These are phyloP conservation scores for Pandemis corylana DNA, from an alignment of 2,888 invertebrate species.

Conservation along the genomic window DNA sequence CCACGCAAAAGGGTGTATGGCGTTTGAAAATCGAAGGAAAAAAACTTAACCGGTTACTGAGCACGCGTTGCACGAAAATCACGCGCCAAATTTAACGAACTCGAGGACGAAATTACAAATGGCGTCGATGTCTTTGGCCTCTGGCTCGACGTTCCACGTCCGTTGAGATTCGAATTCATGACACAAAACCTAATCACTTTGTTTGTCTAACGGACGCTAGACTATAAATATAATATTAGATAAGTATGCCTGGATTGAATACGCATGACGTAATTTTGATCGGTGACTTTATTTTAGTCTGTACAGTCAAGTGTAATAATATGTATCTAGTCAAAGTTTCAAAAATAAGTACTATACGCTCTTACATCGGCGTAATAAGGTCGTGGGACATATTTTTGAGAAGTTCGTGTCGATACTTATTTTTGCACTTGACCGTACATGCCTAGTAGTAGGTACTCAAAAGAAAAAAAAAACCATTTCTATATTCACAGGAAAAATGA, in stretches of 20 bases:
- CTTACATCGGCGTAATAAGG: no score
- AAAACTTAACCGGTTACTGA: conserved; percentile 23
- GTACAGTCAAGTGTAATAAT: no score
- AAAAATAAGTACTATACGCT: no score
- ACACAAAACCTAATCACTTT: conserved; percentile 48
- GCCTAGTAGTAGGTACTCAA: no score
- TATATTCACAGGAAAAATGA: no score
- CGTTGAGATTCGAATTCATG: conserved; percentile 76
- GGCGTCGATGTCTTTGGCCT: conserved; percentile 65
- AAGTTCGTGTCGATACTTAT: no score
- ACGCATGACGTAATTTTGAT: conserved; percentile 6
- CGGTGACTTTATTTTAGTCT: conserved; percentile 7
- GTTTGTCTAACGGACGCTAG: conserved; percentile 67
- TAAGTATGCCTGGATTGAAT: not conserved
- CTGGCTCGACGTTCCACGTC: conserved; percentile 49
- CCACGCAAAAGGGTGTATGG: conserved; percentile 38
- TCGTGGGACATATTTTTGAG: no score
- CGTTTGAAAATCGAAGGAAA: conserved; percentile 14
- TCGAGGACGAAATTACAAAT: conserved; percentile 36
- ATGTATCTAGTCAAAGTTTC: no score
- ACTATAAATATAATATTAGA: not conserved
- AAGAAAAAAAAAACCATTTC: no score
- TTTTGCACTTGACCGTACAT: no score
- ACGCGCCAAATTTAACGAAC: conserved; percentile 35
- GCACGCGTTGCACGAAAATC: conserved; percentile 11